Evolutionary conservation across 2,113 vertebrate species (phyloP).

Genomic region (Microtus oregoni): DNA sequence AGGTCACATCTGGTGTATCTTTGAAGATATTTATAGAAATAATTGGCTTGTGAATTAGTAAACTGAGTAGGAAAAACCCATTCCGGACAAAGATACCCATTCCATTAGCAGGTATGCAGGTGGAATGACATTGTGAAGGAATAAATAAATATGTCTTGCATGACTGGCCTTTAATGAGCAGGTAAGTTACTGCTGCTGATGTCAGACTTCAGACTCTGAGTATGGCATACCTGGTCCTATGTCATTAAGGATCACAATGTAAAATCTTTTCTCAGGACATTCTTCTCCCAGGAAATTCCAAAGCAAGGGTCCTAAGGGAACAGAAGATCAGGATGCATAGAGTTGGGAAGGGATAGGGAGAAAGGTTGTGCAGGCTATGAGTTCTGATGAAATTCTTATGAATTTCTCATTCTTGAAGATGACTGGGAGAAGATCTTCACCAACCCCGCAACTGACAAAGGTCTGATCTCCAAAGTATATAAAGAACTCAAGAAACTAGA

Average conservation of each 20-base stretch:
- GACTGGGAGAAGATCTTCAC: too few species aligned
- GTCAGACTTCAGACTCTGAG: not conserved
- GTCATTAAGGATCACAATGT: not conserved
- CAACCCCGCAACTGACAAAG: too few species aligned
- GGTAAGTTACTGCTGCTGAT: not conserved
- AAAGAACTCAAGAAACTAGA: too few species aligned
- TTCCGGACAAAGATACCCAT: not conserved
- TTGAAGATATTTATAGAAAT: not conserved
- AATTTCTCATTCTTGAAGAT: not conserved
- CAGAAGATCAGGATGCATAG: not conserved
- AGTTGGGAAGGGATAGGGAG: not conserved
- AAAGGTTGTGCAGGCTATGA: not conserved
- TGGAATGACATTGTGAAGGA: not conserved
- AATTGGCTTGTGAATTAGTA: not conserved
- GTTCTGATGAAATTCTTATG: not conserved
- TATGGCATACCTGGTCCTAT: not conserved
- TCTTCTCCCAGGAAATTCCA: not conserved
- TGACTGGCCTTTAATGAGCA: not conserved
- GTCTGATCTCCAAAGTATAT: too few species aligned
- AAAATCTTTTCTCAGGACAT: not conserved
- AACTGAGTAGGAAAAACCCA: not conserved
- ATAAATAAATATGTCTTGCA: not conserved
- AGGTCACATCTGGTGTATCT: not conserved
- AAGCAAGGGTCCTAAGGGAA: not conserved
- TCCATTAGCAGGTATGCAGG: not conserved